Conservation (phyloP, 2,797 vertebrate species). For the Clarias fuscus region DNA sequence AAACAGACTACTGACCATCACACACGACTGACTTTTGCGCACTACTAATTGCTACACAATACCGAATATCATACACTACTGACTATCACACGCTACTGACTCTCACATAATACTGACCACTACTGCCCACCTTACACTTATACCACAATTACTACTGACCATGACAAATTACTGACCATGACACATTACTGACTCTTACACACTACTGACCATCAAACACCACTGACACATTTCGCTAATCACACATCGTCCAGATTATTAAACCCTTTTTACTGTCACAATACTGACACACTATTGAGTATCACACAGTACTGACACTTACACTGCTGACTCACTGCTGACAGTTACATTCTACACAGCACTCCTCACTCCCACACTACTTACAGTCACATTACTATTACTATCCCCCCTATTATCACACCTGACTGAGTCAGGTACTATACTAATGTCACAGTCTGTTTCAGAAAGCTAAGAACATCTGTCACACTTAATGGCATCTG, state of each 20-base stretch:
- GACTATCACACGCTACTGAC: background rate
- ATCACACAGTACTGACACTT: background rate
- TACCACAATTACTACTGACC: background rate
- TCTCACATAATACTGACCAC: background rate
- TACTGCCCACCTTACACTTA: background rate
- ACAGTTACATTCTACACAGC: too few species aligned
- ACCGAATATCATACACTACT: background rate
- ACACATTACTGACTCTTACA: background rate
- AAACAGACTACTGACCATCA: background rate
- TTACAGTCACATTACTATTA: background rate
- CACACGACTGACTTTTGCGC: background rate
- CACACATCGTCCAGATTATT: background rate
- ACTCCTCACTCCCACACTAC: background rate
- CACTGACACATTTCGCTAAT: background rate
- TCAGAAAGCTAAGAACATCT: constrained; percentile 14
- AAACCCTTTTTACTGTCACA: background rate
- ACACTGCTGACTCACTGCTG: background rate
- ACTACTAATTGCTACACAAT: background rate
- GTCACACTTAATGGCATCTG: constrained; percentile 3
- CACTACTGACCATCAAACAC: background rate
- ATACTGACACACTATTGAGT: background rate
- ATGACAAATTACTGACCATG: background rate
- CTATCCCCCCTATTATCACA: too few species aligned
- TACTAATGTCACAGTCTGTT: background rate
- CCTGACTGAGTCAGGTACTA: too few species aligned